These are phyloP conservation scores for Chrysogorgia sp. DNA, from an alignment of 92 coral and sea anemone species.

Conservation along the genomic window DNA sequence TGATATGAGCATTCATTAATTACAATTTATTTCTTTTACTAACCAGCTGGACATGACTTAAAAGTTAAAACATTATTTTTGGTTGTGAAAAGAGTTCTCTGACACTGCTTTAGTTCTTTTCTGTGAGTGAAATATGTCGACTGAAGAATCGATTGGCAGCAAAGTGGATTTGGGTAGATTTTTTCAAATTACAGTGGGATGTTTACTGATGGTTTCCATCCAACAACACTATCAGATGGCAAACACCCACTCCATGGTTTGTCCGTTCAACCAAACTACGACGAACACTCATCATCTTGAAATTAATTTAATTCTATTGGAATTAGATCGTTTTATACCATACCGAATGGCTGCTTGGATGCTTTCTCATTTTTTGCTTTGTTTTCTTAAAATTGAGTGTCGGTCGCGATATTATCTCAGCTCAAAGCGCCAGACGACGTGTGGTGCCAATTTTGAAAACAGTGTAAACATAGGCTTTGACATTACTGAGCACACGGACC, in stretches of 20 bases:
- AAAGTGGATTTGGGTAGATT: conserved; percentile 15
- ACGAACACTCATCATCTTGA: neutral
- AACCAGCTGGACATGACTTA: conserved; percentile 21
- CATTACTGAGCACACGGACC: conserved; percentile 9
- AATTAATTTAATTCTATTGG: neutral
- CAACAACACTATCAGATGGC: conserved; percentile 49
- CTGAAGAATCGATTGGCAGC: conserved; percentile 24
- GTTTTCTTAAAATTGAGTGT: conserved; percentile 7
- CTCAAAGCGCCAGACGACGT: conserved; percentile 35
- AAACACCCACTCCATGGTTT: conserved; percentile 42
- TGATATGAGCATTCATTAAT: conserved; percentile 35
- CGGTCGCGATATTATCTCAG: conserved; percentile 26
- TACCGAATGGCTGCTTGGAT: no score
- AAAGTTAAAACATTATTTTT: neutral
- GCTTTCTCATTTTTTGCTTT: neutral
- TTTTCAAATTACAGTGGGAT: conserved; percentile 24
- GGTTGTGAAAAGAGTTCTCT: conserved; percentile 1
- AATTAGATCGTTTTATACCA: neutral
- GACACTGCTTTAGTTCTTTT: neutral
- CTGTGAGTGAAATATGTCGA: neutral
- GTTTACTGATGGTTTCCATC: conserved; percentile 47
- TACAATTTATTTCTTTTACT: conserved; percentile 35
- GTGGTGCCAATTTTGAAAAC: conserved; percentile 27
- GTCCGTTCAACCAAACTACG: conserved; percentile 5
- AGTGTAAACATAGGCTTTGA: conserved; percentile 32